phyloP scores from a whole-genome alignment of 2,888 invertebrate species.

The Eulithis testata region DNA sequence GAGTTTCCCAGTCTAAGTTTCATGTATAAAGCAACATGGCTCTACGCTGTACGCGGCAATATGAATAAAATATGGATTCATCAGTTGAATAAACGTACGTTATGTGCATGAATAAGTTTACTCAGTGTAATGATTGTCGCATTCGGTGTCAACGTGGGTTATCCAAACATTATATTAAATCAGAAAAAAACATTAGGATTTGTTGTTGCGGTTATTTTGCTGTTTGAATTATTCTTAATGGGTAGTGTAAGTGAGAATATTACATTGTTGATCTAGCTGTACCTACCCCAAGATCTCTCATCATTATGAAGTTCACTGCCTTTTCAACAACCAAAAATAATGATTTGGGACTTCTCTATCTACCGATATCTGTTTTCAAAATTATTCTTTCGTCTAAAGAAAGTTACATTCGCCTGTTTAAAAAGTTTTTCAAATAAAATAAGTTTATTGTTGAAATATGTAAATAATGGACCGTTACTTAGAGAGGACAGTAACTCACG shows the following conservation, averaged over 20 bases:
- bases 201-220: neutral
- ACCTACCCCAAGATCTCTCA: no score
- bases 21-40: no score
- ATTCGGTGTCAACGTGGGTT: constrained; percentile 10
- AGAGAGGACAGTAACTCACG: constrained; percentile 14
- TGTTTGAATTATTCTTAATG: no score
- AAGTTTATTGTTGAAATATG: constrained; percentile 23
- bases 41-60: constrained; percentile 55
- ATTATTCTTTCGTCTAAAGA: no score
- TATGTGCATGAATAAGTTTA: constrained; percentile 57
- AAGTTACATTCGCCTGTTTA: neutral
- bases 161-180: neutral
- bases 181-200: neutral
- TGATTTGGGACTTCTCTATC: no score
- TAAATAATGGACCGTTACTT: constrained; percentile 16
- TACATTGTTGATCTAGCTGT: no score
- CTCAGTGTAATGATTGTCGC: constrained; percentile 8
- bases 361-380: no score
- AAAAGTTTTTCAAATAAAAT: constrained; percentile 16
- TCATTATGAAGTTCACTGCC: no score
- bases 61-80: constrained; percentile 80
- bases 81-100: constrained; percentile 74
- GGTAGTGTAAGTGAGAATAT: no score
- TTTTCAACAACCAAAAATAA: no score
- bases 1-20: no score